Percentiles rank a stretch among this genome's conserved stretches.
phyloP scores from a whole-genome alignment of 2,888 invertebrate species.

The Biston betularia region DNA sequence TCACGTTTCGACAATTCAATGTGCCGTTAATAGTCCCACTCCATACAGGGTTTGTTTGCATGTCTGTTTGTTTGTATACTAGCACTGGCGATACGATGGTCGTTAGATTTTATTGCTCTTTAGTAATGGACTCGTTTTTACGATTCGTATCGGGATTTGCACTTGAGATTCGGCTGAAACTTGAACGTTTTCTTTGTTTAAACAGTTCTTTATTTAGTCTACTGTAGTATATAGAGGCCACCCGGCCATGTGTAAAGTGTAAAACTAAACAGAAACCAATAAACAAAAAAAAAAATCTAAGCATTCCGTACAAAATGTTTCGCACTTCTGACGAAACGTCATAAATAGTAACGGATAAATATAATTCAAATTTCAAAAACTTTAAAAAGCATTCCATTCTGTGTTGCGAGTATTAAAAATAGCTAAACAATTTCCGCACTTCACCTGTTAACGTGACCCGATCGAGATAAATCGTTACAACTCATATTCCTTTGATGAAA shows the following conservation, averaged over 20 bases:
- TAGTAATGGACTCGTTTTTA: conserved; percentile 56
- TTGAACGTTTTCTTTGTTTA: conserved; percentile 65
- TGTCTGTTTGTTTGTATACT: conserved; percentile 54
- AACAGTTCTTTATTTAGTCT: conserved; percentile 58
- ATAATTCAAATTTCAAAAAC: conserved; percentile 8
- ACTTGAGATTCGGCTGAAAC: conserved; percentile 60
- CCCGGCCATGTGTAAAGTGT: conserved; percentile 10
- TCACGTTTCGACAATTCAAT: conserved; percentile 78
- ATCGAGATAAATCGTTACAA: conserved; percentile 21
- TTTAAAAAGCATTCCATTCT: conserved; percentile 4
- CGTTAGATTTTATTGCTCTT: conserved; percentile 64
- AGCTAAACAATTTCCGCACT: conserved; percentile 12
- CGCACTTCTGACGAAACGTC: conserved; percentile 23
- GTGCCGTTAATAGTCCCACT: conserved; percentile 66
- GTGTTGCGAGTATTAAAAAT: conserved; percentile 15
- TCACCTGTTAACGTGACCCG: conserved; percentile 28
- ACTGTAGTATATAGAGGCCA: conserved; percentile 24
- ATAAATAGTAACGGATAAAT: conserved; percentile 11
- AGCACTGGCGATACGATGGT: conserved; percentile 50
- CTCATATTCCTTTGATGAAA: conserved; percentile 14
- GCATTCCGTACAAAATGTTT: conserved; percentile 20
- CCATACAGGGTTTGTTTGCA: conserved; percentile 68
- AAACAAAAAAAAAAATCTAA: not conserved
- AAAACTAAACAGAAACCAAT: conserved; percentile 15
- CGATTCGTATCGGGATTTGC: conserved; percentile 46